Conservation (phyloP, 2,888 invertebrate genomes). For the Heliconius erato region DNA sequence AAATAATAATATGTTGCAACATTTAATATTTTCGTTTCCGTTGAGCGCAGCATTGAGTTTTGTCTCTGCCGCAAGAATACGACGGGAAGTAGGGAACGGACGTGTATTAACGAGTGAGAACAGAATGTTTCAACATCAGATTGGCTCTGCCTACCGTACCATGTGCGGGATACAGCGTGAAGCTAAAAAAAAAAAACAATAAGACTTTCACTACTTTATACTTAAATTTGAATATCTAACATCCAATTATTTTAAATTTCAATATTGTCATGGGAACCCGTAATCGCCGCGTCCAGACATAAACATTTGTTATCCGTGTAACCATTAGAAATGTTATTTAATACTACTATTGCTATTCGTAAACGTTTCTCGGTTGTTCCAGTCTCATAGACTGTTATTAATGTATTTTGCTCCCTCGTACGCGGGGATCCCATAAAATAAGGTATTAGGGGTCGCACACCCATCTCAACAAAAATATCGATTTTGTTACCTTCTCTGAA, state of each 20-base stretch:
- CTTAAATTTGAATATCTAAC: no score
- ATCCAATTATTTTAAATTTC: no score
- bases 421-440: conserved; percentile 49
- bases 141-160: background rate
- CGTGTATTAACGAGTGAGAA: background rate
- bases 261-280: conserved; percentile 4
- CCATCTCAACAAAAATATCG: conserved; percentile 49
- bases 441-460: conserved; percentile 47
- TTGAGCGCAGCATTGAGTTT: background rate
- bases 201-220: no score
- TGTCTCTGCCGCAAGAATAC: background rate
- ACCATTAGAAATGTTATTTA: conserved; percentile 19
- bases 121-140: background rate
- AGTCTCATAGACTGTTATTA: conserved; percentile 65
- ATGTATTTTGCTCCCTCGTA: conserved; percentile 65
- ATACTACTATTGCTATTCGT: conserved; percentile 19
- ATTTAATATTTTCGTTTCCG: background rate
- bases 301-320: background rate
- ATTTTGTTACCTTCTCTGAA: conserved; percentile 46
- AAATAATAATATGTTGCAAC: background rate
- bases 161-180: background rate
- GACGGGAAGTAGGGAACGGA: background rate
- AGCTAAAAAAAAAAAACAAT: background rate
- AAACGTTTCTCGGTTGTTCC: conserved; percentile 42
- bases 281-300: background rate